Evolutionary conservation across 2,113 vertebrate genomes (phyloP), one percentile per base, ranked within the genome.

Genomic region (Alligator sinensis): DNA sequence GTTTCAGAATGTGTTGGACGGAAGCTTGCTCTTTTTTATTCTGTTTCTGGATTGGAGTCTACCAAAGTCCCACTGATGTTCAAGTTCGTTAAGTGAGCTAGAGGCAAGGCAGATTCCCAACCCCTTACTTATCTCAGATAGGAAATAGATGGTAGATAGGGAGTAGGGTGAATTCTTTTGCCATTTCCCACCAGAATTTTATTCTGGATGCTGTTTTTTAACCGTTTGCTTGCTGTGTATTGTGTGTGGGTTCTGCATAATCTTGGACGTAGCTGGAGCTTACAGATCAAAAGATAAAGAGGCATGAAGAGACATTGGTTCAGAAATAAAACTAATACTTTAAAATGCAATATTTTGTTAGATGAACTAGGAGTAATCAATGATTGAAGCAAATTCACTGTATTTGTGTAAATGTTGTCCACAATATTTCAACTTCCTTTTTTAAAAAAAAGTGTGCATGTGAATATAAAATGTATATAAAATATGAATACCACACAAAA

Each of bases 161-260:
- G 90, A 97, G 93, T 3, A 3, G 66, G 91, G 89, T 96, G 92
- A 95, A 94, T 95, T 97, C 95, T 96, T 6, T 72, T 96, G 96
- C 89, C 93, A 86, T 95, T 95, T 96, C 96, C 93, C 95, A 95
- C 94, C 88, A 95, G 92, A 94, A 95, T 81, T 96, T 96, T 97
- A 91, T 97, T 96, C 94, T 96, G 95, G 91, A 68, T 22, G 3
- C 79, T 0, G 0, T 8, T 27, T 92, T 91, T 96, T 96, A 97
- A 96, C 96, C 0, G 0, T 96, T 19, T 94, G 63, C 58, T 2
- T 95, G 86, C 94, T 94, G 92, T 60, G 88, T 0, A 1, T 77
- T 70, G 18, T 70, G 21, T 11, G 11, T 21, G 30, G n/a, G 18
- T 14, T 70, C 66, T 30, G 9, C 30, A 70, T 17, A 70, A 21